These are phyloP conservation scores for Nymphalis c-album DNA, from an alignment of 2,888 invertebrate species.

Conservation along the genomic window DNA sequence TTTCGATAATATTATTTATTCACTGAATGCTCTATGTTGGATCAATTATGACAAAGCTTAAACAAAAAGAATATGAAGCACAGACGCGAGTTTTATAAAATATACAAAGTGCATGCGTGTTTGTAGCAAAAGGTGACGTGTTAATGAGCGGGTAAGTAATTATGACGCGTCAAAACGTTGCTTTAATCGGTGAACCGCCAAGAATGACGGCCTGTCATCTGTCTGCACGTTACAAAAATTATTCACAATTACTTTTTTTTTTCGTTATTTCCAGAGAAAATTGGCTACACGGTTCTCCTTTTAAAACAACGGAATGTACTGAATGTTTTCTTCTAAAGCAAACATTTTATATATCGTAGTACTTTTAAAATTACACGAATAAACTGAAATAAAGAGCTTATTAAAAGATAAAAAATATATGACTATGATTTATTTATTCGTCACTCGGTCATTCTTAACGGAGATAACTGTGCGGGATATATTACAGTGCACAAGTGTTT, in stretches of 20 bases:
- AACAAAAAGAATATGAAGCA: neutral
- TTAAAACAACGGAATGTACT: slow-evolving; percentile 6
- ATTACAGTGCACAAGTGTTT: no score
- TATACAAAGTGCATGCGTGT: slow-evolving; percentile 7
- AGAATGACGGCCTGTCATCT: slow-evolving; percentile 25
- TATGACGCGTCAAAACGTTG: slow-evolving; percentile 36
- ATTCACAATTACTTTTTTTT: slow-evolving; percentile 29
- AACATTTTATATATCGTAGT: neutral
- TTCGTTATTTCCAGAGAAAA: slow-evolving; percentile 13
- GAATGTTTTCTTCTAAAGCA: neutral
- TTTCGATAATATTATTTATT: no score
- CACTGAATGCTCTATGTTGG: no score
- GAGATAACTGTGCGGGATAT: no score
- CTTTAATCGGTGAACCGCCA: slow-evolving; percentile 17
- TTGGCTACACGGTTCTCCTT: slow-evolving; percentile 6
- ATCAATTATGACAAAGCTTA: no score
- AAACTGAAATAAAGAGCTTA: no score
- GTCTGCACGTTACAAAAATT: slow-evolving; percentile 32
- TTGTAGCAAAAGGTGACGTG: slow-evolving; percentile 21
- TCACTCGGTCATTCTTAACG: no score
- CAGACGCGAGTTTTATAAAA: neutral
- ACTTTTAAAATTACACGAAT: neutral
- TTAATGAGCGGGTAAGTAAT: slow-evolving; percentile 34
- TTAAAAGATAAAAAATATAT: no score
- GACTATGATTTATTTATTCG: no score